These are phyloP conservation scores for Stigmatopora nigra DNA, from an alignment of 2,113 vertebrate genomes.

Conservation along the genomic window DNA sequence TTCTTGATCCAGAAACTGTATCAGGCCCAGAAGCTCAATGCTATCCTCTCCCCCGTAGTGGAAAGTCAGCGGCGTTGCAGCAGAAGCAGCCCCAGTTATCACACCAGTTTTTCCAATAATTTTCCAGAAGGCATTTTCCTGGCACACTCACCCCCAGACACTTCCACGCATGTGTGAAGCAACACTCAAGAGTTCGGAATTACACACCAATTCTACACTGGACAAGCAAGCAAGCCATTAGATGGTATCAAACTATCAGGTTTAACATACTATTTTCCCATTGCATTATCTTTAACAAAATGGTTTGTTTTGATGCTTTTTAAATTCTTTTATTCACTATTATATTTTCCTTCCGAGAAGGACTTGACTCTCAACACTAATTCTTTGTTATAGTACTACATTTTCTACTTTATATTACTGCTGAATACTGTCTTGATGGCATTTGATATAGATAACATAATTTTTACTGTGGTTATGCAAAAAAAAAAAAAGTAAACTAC, in stretches of 20 bases:
- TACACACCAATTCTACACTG: not conserved
- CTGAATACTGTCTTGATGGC: not conserved
- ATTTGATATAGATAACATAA: not conserved
- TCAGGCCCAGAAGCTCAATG: conserved; percentile 69
- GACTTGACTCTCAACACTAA: conserved; percentile 27
- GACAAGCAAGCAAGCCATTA: not conserved
- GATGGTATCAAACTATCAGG: not conserved
- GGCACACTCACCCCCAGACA: conserved; percentile 40
- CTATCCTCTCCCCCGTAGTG: conserved; percentile 6
- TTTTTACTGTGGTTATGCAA: not conserved
- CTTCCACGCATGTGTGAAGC: conserved; percentile 59
- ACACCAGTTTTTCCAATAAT: conserved; percentile 54
- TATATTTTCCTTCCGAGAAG: conserved; percentile 64
- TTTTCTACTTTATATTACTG: conserved; percentile 50
- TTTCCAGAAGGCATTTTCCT: conserved; percentile 47
- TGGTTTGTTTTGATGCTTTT: conserved; percentile 3
- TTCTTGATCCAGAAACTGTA: conserved; percentile 82
- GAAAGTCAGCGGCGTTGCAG: conserved; percentile 8
- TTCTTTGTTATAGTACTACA: not conserved
- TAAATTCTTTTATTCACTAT: conserved; percentile 1
- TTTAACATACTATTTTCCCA: not conserved
- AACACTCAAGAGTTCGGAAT: not conserved
- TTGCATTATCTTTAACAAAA: not conserved
- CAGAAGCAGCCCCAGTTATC: conserved; percentile 45
- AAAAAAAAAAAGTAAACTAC: not conserved